Evolutionary conservation across 2,797 vertebrate species (phyloP).

Genomic region (Gastrophryne carolinensis): DNA sequence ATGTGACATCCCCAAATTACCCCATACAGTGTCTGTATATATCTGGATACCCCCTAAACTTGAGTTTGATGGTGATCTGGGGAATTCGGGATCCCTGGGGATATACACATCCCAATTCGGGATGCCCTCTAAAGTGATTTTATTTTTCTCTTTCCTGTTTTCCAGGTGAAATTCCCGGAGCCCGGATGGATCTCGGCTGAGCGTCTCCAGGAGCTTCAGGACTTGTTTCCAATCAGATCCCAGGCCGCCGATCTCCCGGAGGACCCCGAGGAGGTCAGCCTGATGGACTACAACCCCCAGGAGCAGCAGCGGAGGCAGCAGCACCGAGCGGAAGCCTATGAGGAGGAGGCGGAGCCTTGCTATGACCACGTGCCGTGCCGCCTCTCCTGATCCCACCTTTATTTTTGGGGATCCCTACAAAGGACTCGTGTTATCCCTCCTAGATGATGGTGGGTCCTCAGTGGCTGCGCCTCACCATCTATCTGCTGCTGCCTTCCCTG

Average conservation of each 20-base stretch:
- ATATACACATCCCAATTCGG: too few species aligned
- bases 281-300: slow-evolving; percentile 66
- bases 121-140: not conserved
- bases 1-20: too few species aligned
- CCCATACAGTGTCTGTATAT: too few species aligned
- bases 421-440: not conserved
- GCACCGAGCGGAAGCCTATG: slow-evolving; percentile 65
- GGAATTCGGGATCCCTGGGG: too few species aligned
- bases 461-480: not conserved
- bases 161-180: slow-evolving; percentile 83
- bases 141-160: not conserved
- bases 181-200: slow-evolving; percentile 82
- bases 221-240: slow-evolving; percentile 75
- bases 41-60: too few species aligned
- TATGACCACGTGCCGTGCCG: slow-evolving; percentile 79
- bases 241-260: slow-evolving; percentile 77
- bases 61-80: too few species aligned
- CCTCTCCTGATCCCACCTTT: slow-evolving; percentile 65
- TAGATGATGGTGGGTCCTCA: not conserved
- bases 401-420: not conserved
- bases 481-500: too few species aligned
- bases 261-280: slow-evolving; percentile 81
- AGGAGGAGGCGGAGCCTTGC: slow-evolving; percentile 67
- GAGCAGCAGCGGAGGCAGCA: slow-evolving; percentile 59
- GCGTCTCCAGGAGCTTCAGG: slow-evolving; percentile 77